Percentiles rank a stretch among this genome's conserved stretches.
phyloP scores from a whole-genome alignment of 2,888 invertebrate species.

The Drosophila nr. fundita region DNA sequence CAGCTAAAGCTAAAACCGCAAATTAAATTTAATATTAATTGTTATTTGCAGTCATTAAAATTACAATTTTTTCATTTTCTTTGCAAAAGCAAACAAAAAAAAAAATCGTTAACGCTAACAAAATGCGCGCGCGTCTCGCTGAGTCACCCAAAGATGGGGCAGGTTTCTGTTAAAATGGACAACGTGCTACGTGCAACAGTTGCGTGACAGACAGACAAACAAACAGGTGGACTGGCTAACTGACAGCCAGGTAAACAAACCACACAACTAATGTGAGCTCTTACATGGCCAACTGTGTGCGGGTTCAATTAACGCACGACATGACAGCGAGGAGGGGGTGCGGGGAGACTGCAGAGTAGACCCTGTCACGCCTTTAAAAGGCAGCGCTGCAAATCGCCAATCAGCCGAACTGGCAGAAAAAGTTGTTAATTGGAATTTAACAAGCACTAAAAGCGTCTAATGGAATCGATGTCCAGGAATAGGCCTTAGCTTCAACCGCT shows the following conservation, averaged over 20 bases:
- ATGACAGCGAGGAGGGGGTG: background rate
- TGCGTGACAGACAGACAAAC: conserved; percentile 45
- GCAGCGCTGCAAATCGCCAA: conserved; percentile 53
- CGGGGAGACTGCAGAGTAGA: background rate
- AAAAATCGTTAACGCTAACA: conserved; percentile 29
- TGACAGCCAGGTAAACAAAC: conserved; percentile 65
- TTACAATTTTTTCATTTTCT: conserved; percentile 36
- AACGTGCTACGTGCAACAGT: conserved; percentile 58
- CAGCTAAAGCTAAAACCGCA: conserved; percentile 40
- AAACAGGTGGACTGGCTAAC: conserved; percentile 49
- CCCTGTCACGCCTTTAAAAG: conserved; percentile 46
- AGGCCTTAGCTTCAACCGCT: conserved; percentile 15
- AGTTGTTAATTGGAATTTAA: conserved; percentile 83
- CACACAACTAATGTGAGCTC: conserved; percentile 58
- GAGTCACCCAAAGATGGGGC: conserved; percentile 39
- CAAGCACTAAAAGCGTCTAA: conserved; percentile 80
- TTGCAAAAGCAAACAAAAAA: conserved; percentile 19
- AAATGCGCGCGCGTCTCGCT: conserved; percentile 40
- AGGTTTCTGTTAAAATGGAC: conserved; percentile 20
- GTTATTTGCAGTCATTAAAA: conserved; percentile 69
- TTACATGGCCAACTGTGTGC: conserved; percentile 70
- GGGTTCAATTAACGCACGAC: conserved; percentile 75
- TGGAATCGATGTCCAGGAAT: conserved; percentile 55
- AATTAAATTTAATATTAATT: conserved; percentile 70
- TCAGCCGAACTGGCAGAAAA: conserved; percentile 59